These are phyloP conservation scores for Brachionus angularis DNA, from an alignment of 1,140 invertebrate genomes.

Conservation along the genomic window DNA sequence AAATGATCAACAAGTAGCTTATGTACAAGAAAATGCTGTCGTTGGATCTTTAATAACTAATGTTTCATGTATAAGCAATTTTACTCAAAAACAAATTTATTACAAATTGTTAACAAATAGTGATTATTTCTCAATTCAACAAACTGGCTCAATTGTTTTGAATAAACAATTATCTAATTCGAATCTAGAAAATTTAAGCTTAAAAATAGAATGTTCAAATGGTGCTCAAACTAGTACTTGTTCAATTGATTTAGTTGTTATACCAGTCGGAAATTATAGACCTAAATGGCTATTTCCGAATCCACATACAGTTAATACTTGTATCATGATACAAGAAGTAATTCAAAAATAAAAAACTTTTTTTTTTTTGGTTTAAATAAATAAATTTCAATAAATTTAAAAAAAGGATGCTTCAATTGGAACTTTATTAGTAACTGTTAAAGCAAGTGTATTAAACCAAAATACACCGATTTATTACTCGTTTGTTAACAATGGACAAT, in stretches of 20 bases:
- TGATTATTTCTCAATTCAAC: no score
- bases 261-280: not conserved
- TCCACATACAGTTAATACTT: not conserved
- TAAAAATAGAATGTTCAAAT: constrained; percentile 24
- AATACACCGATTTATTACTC: not conserved
- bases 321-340: constrained; percentile 18
- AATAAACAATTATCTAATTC: not conserved
- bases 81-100: not conserved
- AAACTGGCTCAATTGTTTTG: not conserved
- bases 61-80: constrained; percentile 9
- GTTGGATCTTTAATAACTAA: not conserved
- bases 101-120: constrained; percentile 2
- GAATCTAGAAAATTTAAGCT: not conserved
- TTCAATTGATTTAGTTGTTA: not conserved
- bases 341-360: not conserved
- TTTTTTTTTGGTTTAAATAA: no score
- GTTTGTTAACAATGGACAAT: constrained; percentile 18
- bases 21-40: not conserved
- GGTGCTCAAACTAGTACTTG: not conserved
- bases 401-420: not conserved
- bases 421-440: not conserved
- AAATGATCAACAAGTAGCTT: constrained; percentile 19
- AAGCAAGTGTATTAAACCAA: not conserved
- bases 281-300: constrained; percentile 28
- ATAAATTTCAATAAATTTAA: not conserved